Evolutionary conservation across 2,797 vertebrate species (phyloP).

Genomic region (Lagocephalus sceleratus): DNA sequence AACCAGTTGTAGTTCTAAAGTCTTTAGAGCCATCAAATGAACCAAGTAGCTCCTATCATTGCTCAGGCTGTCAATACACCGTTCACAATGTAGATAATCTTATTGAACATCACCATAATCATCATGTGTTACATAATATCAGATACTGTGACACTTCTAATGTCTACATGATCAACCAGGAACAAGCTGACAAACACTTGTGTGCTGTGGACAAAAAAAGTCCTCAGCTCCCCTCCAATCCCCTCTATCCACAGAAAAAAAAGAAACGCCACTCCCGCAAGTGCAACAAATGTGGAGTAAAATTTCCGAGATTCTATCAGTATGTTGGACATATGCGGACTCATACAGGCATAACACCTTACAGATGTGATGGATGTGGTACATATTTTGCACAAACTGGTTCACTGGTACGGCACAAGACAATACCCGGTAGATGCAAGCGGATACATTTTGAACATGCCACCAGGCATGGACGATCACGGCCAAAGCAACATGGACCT

Average conservation of each 20-base stretch:
- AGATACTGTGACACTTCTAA: conserved; percentile 64
- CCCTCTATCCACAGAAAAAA: conserved; percentile 11
- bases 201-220: conserved; percentile 37
- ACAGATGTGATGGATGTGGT: conserved; percentile 66
- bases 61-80: conserved; percentile 60
- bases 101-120: conserved; percentile 70
- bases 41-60: conserved; percentile 47
- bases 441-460: not conserved
- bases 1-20: conserved; percentile 73
- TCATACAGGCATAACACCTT: conserved; percentile 70
- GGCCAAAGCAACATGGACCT: not conserved
- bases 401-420: conserved; percentile 57
- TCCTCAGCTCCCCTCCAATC: not conserved
- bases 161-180: conserved; percentile 48
- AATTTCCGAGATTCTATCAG: not conserved
- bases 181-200: conserved; percentile 47
- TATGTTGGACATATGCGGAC: not conserved
- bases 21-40: conserved; percentile 33
- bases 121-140: conserved; percentile 54
- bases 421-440: conserved; percentile 55
- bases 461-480: not conserved
- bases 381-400: conserved; percentile 65
- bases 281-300: conserved; percentile 59
- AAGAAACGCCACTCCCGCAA: conserved; percentile 24
- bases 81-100: conserved; percentile 52